phyloP scores from a whole-genome alignment of 2,888 invertebrate genomes.

The Pinctada fucata region DNA sequence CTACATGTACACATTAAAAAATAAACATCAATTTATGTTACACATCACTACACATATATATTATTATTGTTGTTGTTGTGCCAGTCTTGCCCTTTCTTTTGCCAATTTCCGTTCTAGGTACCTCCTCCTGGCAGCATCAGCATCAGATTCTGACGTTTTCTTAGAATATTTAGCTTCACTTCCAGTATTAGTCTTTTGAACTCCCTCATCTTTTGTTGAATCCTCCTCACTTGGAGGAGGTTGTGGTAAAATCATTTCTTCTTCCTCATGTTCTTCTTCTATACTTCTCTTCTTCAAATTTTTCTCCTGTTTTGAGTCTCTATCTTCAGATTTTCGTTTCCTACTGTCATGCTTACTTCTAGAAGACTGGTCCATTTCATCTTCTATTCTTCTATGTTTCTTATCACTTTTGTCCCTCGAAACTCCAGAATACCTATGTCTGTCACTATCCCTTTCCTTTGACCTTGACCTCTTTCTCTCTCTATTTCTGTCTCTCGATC shows the following conservation, averaged over 20 bases:
- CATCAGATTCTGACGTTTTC: slow-evolving; percentile 53
- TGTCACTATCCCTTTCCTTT: slow-evolving; percentile 5
- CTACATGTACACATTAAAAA: too few species aligned
- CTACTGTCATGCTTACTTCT: neutral
- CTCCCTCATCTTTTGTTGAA: slow-evolving; percentile 12
- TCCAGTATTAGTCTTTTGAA: too few species aligned
- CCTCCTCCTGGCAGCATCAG: slow-evolving; percentile 59
- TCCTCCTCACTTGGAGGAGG: slow-evolving; percentile 11
- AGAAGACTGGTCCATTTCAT: too few species aligned
- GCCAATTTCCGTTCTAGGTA: slow-evolving; percentile 62
- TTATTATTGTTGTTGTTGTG: slow-evolving; percentile 2
- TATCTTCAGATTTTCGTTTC: neutral
- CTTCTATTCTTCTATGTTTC: neutral
- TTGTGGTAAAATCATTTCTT: neutral
- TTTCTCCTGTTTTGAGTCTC: neutral
- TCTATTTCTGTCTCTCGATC: slow-evolving; percentile 32
- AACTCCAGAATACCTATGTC: neutral
- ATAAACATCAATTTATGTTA: too few species aligned
- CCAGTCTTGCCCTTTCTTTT: slow-evolving; percentile 33
- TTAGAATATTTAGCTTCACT: slow-evolving; percentile 34
- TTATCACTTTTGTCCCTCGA: slow-evolving; percentile 5
- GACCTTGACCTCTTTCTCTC: slow-evolving; percentile 24
- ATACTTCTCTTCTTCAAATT: neutral
- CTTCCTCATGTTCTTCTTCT: neutral
- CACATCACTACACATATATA: neutral